phyloP scores from a whole-genome alignment of 1,140 invertebrate species.

The Oscheius sp. region DNA sequence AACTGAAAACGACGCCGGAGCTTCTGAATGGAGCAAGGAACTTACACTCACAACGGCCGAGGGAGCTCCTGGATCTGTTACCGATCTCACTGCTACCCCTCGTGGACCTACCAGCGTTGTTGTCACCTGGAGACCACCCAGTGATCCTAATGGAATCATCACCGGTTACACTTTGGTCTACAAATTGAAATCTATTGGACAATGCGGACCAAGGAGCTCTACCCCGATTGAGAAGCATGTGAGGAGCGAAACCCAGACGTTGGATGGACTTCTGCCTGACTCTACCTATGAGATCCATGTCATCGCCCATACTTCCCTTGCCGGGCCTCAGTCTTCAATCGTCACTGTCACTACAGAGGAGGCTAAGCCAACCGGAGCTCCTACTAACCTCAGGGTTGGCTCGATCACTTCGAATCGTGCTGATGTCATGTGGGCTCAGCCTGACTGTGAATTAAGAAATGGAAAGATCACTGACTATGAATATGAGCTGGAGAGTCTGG shows the following conservation, averaged over 20 bases:
- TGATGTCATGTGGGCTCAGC: conserved; percentile 58
- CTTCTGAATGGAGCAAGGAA: conserved; percentile 56
- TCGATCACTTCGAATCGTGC: conserved; percentile 57
- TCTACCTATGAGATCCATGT: conserved; percentile 58
- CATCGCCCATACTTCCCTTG: conserved; percentile 56
- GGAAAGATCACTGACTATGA: conserved; percentile 58
- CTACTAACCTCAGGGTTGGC: conserved; percentile 47
- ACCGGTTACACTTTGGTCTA: conserved; percentile 60
- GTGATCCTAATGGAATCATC: conserved; percentile 59
- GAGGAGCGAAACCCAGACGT: conserved; percentile 27
- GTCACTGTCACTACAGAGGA: conserved; percentile 56
- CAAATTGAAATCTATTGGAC: conserved; percentile 58
- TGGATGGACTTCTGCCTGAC: conserved; percentile 56
- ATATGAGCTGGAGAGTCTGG: conserved; percentile 55
- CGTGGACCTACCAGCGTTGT: conserved; percentile 42
- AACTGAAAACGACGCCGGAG: conserved; percentile 58
- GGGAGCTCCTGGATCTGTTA: conserved; percentile 55
- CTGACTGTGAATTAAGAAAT: conserved; percentile 58
- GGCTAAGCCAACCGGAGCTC: conserved; percentile 52
- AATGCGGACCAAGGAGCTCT: conserved; percentile 50
- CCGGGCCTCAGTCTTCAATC: conserved; percentile 53
- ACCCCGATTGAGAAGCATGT: conserved; percentile 47
- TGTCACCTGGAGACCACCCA: conserved; percentile 50
- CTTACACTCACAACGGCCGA: conserved; percentile 49
- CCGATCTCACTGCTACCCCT: conserved; percentile 45